Evolutionary conservation across 1,140 invertebrate genomes (phyloP).

Genomic region (Formica selysi): DNA sequence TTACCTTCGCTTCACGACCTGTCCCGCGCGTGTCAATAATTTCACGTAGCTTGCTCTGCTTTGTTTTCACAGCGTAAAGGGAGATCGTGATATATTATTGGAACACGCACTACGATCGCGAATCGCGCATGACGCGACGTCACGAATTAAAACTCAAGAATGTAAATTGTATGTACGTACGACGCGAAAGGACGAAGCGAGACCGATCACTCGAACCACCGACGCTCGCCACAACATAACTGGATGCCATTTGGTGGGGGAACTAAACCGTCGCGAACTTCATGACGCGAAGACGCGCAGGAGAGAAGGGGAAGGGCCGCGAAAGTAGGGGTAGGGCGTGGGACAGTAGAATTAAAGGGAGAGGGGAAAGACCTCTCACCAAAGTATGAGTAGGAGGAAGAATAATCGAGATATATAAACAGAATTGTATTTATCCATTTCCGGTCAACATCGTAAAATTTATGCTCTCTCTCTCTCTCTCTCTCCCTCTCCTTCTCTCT

Average conservation of each 20-base stretch:
- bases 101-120: background rate
- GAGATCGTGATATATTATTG: background rate
- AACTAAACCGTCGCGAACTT: conserved; percentile 65
- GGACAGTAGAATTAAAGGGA: conserved; percentile 18
- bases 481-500: no score
- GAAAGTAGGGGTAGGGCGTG: conserved; percentile 31
- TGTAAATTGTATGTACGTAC: background rate
- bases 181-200: conserved; percentile 41
- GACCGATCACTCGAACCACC: conserved; percentile 58
- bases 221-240: conserved; percentile 85
- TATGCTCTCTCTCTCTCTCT: no score
- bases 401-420: no score
- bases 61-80: background rate
- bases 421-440: no score
- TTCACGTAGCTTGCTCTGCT: no score
- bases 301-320: conserved; percentile 33
- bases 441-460: no score
- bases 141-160: background rate
- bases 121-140: background rate
- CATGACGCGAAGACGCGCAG: conserved; percentile 67
- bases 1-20: background rate
- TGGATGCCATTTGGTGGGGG: conserved; percentile 84
- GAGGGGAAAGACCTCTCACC: conserved; percentile 18
- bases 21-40: background rate
- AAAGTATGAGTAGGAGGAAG: background rate